Base-by-base conservation (phyloP, 2,888 invertebrate genomes). In the Apodemia zela region DNA sequence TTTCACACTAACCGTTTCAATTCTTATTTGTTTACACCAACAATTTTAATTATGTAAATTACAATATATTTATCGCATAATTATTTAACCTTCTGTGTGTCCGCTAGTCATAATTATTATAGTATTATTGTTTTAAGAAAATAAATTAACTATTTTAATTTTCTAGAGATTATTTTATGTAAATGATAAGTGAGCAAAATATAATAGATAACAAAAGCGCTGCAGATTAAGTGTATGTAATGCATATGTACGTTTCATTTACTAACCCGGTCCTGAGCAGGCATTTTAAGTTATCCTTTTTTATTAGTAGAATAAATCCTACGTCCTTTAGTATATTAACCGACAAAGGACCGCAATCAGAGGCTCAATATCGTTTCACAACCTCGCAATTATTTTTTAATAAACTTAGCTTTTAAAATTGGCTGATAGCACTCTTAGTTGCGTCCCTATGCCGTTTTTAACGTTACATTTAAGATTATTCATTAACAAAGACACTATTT, bases 401-500 rank as follows among this genome's bases (percentile, higher is more conserved):
- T 78, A 83, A 84, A 87, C 85, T 81, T 81, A 82, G 81, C 76
- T 85, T 80, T 81, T 84, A 83, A 87, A 86, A 88, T 83, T 88
- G 89, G 86, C 87, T 90, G 88, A 82, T 77, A 72, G 72, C 63
- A 73, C 81, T 79, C 79, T 77, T 78, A 77, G 75, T 69, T 69
- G 76, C 85, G 82, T 79, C 78, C 76, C 84, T 77, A 79, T 74
- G 77, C 66, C 69, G 68, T 71, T 63, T 66, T 67, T 75, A 78
- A 80, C 77, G 74, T 86, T 86, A 82, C 78, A 69, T 70, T 83
- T 83, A 80, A 75, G 54, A 79, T 83, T 82, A 85, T 75, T 76
- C 71, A 75, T 87, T 86, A 88, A 86, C 84, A 88, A 88, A 84
- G 82, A 82, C 77, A 81, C 89, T 91, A 90, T 81, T 89, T 90